Conservation (phyloP, 1,140 invertebrate genomes). For the Aricia agestis region DNA sequence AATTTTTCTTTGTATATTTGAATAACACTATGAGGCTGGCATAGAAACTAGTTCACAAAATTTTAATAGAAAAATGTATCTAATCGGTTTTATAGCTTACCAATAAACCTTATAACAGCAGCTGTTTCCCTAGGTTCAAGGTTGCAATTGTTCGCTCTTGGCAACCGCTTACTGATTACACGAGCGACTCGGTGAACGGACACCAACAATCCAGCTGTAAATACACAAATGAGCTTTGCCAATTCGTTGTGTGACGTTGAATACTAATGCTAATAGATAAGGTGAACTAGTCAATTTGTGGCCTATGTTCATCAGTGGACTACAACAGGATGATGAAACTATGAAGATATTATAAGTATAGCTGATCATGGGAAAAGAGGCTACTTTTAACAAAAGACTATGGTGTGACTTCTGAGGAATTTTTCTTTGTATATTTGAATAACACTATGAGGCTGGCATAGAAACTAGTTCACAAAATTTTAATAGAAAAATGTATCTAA, state of each 20-base stretch:
- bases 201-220: slow-evolving; percentile 43
- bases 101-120: slow-evolving; percentile 34
- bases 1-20: no score
- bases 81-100: background rate
- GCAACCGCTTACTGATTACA: slow-evolving; percentile 39
- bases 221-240: slow-evolving; percentile 45
- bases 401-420: no score
- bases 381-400: no score
- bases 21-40: no score
- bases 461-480: background rate
- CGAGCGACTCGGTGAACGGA: slow-evolving; percentile 7
- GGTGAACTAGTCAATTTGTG: no score
- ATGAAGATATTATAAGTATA: no score
- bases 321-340: no score
- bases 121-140: slow-evolving; percentile 57
- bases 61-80: background rate
- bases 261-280: no score
- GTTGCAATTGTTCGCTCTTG: slow-evolving; percentile 43
- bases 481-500: background rate
- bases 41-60: background rate
- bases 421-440: no score
- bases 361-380: no score
- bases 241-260: slow-evolving; percentile 62
- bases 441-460: no score
- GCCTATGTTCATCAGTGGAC: no score